Conservation (phyloP, 2,797 vertebrate species). For the Platalea minor region DNA sequence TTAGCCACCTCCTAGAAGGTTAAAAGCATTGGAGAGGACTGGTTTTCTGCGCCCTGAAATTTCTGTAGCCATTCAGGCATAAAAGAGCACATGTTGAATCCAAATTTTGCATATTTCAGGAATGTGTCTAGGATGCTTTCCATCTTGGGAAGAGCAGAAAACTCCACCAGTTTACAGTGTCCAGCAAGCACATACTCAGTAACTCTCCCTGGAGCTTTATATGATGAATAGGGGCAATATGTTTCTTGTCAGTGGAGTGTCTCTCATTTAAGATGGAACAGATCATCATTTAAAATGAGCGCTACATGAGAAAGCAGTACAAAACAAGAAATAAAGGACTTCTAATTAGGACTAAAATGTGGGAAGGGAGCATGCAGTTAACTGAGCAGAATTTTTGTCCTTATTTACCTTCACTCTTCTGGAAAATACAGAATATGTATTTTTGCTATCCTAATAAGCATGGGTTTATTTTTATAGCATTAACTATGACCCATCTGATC, state of each 20-base stretch:
- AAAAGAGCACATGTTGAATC: neutral
- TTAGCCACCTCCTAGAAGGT: neutral
- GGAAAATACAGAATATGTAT: neutral
- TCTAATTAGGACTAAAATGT: neutral
- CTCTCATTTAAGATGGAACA: neutral
- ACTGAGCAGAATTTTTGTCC: neutral
- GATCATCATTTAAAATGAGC: neutral
- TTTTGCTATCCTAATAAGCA: neutral
- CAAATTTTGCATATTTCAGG: neutral
- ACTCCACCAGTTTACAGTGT: neutral
- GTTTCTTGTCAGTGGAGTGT: neutral
- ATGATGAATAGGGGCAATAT: neutral
- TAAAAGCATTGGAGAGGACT: neutral
- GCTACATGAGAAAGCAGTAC: neutral
- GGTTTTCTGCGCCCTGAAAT: neutral
- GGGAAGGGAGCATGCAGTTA: neutral
- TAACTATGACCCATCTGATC: neutral
- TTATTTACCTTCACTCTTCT: neutral
- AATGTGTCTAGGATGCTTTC: slow-evolving; percentile 22
- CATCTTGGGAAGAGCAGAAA: neutral
- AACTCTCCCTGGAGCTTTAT: neutral
- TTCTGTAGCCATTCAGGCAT: neutral
- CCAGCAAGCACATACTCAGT: neutral
- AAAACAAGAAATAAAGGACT: neutral
- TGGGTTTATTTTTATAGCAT: neutral